Base-by-base conservation (phyloP, 2,797 vertebrate species). In the Lerista edwardsae region DNA sequence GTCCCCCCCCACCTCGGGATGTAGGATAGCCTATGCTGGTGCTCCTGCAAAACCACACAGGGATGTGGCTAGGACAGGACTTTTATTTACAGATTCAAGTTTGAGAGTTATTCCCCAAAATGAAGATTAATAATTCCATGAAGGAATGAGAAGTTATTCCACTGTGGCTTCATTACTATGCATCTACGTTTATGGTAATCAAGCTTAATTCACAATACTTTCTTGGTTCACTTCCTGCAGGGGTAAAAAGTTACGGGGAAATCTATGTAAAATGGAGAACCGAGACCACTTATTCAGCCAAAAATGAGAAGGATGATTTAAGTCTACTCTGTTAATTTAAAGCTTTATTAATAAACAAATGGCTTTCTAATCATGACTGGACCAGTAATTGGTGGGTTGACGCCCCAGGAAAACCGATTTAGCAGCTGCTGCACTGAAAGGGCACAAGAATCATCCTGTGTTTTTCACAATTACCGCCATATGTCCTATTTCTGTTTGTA, bases 111-210 rank as follows among this genome's bases (percentile, higher is more conserved):
- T 71, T 85, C 47, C 67, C 62, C 89, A 86, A 41, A 71, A 82
- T 65, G 91, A 91, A 91, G 83, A 87, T 77, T 64, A 73, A 91
- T 89, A 86, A 91, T 77, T 55, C 84, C 86, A 87, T 84, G 69
- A 91, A 89, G 78, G 31, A 83, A 84, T n/a, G 31, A 90, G 91
- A 83, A 92, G 84, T 92, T 82, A 92, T 59, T 91, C 81, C 87
- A 72, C 23, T 2, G 36, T 84, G 74, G 87, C 71, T 86, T 86
- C 68, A 89, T 84, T 68, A 57, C 85, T 85, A 86, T 77, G 1
- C 80, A 90, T 84, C 82, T 81, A 85, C 61, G 75, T 72, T 86
- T 87, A 85, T 36, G 27, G 65, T 86, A 31, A 87, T 83, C 86
- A 91, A 91, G 61, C 80, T 92, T 91, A 91, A 82, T 89, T 90